These are phyloP conservation scores for Busseola fusca DNA, from an alignment of 2,888 invertebrate genomes.

Conservation along the genomic window DNA sequence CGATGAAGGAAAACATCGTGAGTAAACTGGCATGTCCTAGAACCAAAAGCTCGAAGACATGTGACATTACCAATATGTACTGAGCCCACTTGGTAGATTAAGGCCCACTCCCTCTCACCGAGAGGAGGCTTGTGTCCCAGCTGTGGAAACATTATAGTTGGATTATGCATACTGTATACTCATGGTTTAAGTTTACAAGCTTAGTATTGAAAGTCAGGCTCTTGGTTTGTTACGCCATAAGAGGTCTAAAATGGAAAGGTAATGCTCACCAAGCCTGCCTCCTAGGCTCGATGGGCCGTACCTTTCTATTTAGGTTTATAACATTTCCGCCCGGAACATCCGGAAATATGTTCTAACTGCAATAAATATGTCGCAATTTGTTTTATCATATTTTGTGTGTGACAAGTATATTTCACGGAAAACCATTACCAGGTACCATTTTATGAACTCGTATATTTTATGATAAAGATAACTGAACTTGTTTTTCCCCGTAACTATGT, in stretches of 20 bases:
- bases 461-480: conserved; percentile 8
- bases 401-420: conserved; percentile 20
- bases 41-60: too few relatives aligned
- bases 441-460: conserved; percentile 17
- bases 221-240: neutral
- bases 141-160: too few relatives aligned
- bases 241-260: neutral
- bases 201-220: neutral
- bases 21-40: too few relatives aligned
- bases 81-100: too few relatives aligned
- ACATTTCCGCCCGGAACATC: neutral
- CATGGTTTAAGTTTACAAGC: neutral
- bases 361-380: conserved; percentile 6
- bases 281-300: too few relatives aligned
- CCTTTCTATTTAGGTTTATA: neutral
- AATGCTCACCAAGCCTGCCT: too few relatives aligned
- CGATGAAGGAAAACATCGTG: too few relatives aligned
- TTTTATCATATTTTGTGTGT: conserved; percentile 10
- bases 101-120: too few relatives aligned
- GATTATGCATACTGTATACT: too few relatives aligned
- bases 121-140: too few relatives aligned
- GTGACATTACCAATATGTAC: too few relatives aligned
- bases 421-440: conserved; percentile 4
- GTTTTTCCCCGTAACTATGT: neutral
- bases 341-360: neutral